phyloP scores from a whole-genome alignment of 2,113 vertebrate species.

The Urocynchramus pylzowi region DNA sequence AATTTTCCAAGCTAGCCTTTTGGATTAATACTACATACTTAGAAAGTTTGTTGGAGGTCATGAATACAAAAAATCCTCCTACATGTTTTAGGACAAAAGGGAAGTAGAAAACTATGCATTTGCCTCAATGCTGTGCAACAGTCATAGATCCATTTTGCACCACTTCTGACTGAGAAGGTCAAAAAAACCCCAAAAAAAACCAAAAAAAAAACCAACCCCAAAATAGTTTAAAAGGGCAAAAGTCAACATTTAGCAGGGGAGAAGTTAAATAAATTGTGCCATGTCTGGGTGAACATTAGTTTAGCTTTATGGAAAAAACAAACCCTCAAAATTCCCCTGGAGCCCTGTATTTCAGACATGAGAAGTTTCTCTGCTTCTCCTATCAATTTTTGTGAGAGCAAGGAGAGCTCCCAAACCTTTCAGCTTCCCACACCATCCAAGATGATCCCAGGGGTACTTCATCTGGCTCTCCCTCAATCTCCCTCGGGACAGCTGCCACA shows the following conservation, averaged over 20 bases:
- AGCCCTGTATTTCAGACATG: background rate
- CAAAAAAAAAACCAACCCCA: background rate
- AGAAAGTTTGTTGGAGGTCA: background rate
- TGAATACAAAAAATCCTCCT: background rate
- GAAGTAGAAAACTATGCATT: background rate
- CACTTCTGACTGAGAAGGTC: background rate
- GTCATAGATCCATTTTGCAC: background rate
- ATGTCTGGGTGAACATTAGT: background rate
- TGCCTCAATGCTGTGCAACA: background rate
- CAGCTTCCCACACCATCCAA: background rate
- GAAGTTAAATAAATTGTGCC: background rate
- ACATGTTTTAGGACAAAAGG: background rate
- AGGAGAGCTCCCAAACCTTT: background rate
- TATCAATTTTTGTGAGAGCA: background rate
- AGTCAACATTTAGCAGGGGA: background rate
- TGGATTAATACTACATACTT: background rate
- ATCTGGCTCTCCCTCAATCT: accelerated
- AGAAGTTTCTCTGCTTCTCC: background rate
- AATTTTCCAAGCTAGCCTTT: background rate
- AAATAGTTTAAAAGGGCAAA: background rate
- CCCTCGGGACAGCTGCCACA: too few relatives aligned
- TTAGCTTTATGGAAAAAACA: background rate
- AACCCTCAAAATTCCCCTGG: background rate
- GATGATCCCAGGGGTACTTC: background rate
- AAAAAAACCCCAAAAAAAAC: too few relatives aligned